phyloP scores from a whole-genome alignment of 2,797 vertebrate species.

The Eleutherodactylus coqui region DNA sequence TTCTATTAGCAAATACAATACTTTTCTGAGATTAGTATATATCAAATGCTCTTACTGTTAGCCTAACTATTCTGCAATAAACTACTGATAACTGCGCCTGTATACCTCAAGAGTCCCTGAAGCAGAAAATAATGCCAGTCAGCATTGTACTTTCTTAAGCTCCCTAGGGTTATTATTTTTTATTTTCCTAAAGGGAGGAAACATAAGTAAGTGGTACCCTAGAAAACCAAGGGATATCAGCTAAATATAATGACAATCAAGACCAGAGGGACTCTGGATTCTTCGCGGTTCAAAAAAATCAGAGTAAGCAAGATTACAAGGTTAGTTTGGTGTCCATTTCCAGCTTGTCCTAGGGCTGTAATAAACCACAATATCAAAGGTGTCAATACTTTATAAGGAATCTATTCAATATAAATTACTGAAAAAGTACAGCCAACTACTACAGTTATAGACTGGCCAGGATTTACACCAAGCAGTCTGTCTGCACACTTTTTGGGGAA shows the following conservation, averaged over 20 bases:
- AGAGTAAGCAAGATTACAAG: conserved; percentile 2
- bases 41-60: not conserved
- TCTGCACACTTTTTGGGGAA: not conserved
- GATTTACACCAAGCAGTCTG: not conserved
- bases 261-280: conserved; percentile 1
- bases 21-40: not conserved
- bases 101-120: conserved; percentile 2
- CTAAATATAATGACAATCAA: conserved; percentile 8
- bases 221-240: conserved; percentile 10
- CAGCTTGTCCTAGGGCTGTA: conserved; percentile 3
- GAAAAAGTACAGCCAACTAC: not conserved
- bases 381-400: not conserved
- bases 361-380: not conserved
- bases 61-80: not conserved
- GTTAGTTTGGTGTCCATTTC: conserved; percentile 2
- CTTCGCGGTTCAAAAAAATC: not conserved
- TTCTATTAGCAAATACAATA: too few relatives aligned
- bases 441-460: not conserved
- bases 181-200: conserved; percentile 20
- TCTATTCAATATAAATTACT: not conserved
- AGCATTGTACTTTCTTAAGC: conserved; percentile 7
- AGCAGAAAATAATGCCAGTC: conserved; percentile 21
- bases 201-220: conserved; percentile 8
- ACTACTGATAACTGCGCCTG: not conserved
- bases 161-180: conserved; percentile 7